Percentiles rank a stretch among this genome's conserved stretches.
phyloP scores from a whole-genome alignment of 2,797 vertebrate genomes.

The Enteromius unitaeniatus region DNA sequence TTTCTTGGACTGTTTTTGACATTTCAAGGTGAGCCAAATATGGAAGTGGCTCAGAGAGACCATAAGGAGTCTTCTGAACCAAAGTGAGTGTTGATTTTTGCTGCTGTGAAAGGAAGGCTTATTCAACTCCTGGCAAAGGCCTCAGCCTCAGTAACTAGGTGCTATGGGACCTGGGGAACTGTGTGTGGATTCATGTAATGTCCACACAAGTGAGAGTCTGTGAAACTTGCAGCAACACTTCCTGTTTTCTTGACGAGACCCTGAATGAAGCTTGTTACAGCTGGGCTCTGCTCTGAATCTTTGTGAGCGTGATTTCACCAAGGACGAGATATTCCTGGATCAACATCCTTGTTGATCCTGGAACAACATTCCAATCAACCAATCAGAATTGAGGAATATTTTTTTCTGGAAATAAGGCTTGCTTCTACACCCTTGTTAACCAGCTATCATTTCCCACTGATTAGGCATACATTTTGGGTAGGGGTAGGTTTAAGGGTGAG shows the following conservation, averaged over 20 bases:
- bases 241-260: conserved; percentile 48
- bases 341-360: no score
- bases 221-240: conserved; percentile 30
- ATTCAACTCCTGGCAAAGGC: conserved; percentile 26
- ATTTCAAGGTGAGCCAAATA: background rate
- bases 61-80: background rate
- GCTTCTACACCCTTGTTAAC: no score
- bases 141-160: background rate
- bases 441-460: no score
- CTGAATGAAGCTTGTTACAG: conserved; percentile 37
- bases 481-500: no score
- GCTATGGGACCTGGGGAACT: conserved; percentile 26
- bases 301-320: background rate
- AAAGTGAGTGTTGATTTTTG: conserved; percentile 38
- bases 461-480: no score
- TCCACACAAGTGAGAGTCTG: conserved; percentile 55
- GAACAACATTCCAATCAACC: no score
- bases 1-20: background rate
- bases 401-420: no score
- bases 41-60: conserved; percentile 7
- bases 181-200: conserved; percentile 31
- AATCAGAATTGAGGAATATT: no score
- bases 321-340: no score
- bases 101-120: conserved; percentile 41
- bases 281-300: background rate